Base-by-base conservation (phyloP, 2,113 vertebrate species). In the Ptilonorhynchus violaceus region DNA sequence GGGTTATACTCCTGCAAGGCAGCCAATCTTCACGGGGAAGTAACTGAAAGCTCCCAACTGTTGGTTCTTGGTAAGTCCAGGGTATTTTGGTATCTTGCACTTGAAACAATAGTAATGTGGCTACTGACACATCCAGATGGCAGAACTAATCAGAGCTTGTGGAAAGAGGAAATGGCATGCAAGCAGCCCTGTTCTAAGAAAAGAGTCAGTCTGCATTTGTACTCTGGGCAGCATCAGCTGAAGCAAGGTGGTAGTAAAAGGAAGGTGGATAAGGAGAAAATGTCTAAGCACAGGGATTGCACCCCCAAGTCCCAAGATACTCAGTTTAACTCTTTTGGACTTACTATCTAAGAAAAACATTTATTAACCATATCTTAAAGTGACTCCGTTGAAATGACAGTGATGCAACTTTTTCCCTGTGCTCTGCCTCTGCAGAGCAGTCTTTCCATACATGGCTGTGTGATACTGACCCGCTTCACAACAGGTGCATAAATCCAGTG, bases 1-100 rank as follows among this genome's bases (percentile, higher is more conserved):
- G 98, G 98, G 8, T 46, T 98, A 13, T 98, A 98, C 79, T 97
- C 98, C 63, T 98, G 98, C 93, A 96, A 93, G 59, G 98, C 98
- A 42, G 92, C 96, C 85, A 98, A 98, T 91, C 76, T 97, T 76
- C 98, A 84, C 2, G 98, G 98, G 20, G 97, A 98, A 70, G 95
- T 98, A 85, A 98, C 96, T 4, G 98, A 98, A 96, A 97, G 87
- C 66, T 98, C 98, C 3, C 96, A 97, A 59, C 96, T 98, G 23
- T 63, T 97, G 44, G 55, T 98, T 76, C 97, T 98, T 81, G 98
- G 98, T 98, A 97, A 97, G 90, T 49, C 28, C 41, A 42, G 37
- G 13, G 23, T 75, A 56, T 92, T 85, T 81, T 75, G 25, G 21
- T 84, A 39, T 91, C 91, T 85, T 67, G n/a, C 37, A 62, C 11